Evolutionary conservation across 2,113 vertebrate genomes (phyloP).

Genomic region (Pogona vitticeps): DNA sequence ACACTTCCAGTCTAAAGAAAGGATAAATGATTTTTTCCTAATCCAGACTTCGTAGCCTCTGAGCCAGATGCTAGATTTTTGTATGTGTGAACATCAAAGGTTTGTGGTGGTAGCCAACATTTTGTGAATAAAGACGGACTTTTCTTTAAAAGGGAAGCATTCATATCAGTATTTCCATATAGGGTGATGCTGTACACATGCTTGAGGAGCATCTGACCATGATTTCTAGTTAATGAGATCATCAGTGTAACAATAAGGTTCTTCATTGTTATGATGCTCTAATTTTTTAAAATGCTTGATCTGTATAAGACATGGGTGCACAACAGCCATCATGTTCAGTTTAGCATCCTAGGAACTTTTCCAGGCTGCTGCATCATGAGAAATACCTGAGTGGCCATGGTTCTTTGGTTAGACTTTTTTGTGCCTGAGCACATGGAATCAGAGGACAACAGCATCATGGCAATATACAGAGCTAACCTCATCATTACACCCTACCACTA

Average conservation of each 20-base stretch:
- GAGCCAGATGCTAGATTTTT: not conserved
- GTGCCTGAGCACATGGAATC: too few relatives aligned
- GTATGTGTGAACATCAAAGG: not conserved
- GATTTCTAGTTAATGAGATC: not conserved
- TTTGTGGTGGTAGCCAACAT: not conserved
- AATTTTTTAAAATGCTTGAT: not conserved
- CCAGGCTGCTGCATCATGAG: not conserved
- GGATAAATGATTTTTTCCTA: not conserved
- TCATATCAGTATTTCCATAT: not conserved
- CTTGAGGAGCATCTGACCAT: not conserved
- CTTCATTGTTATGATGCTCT: not conserved
- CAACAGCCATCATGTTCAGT: not conserved
- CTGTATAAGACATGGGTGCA: too few relatives aligned
- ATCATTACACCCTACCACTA: too few relatives aligned
- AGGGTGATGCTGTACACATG: not conserved
- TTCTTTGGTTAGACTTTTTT: too few relatives aligned
- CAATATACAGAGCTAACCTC: too few relatives aligned
- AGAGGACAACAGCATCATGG: too few relatives aligned
- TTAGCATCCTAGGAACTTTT: not conserved
- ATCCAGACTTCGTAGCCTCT: not conserved
- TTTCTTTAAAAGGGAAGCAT: not conserved
- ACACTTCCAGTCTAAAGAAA: not conserved
- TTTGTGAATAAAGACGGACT: not conserved
- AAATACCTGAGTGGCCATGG: not conserved
- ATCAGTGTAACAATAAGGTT: not conserved